Evolutionary conservation across 1,140 invertebrate species (phyloP).

Genomic region (Bombus haemorrhoidalis): DNA sequence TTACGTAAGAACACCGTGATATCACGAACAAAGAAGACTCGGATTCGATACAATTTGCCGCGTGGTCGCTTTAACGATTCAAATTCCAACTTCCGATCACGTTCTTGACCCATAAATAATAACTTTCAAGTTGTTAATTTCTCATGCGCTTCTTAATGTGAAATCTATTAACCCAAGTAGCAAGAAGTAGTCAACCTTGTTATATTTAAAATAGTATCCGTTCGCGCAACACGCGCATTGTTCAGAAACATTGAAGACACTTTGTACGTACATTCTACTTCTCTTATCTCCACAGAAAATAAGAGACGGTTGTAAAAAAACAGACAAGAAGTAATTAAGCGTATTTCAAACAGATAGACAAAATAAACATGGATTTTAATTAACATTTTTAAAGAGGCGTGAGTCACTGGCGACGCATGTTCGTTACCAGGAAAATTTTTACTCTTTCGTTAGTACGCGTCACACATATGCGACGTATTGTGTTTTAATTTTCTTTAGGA

Average conservation of each 20-base stretch:
- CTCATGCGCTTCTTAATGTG: neutral
- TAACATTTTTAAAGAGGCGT: neutral
- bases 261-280: neutral
- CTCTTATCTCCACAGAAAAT: neutral
- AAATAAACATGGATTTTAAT: neutral
- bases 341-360: neutral
- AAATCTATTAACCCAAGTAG: neutral
- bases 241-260: neutral
- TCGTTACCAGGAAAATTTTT: no score
- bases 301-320: neutral
- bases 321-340: no score
- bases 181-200: neutral
- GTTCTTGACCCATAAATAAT: conserved; percentile 1
- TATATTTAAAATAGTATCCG: neutral
- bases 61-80: neutral
- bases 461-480: no score
- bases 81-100: neutral
- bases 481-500: no score
- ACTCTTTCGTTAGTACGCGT: no score
- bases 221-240: neutral
- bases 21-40: no score
- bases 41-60: no score
- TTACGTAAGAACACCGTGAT: neutral
- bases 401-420: neutral
- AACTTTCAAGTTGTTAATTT: neutral